Conservation (phyloP, 2,797 vertebrate genomes). For the Nothura maculosa region DNA sequence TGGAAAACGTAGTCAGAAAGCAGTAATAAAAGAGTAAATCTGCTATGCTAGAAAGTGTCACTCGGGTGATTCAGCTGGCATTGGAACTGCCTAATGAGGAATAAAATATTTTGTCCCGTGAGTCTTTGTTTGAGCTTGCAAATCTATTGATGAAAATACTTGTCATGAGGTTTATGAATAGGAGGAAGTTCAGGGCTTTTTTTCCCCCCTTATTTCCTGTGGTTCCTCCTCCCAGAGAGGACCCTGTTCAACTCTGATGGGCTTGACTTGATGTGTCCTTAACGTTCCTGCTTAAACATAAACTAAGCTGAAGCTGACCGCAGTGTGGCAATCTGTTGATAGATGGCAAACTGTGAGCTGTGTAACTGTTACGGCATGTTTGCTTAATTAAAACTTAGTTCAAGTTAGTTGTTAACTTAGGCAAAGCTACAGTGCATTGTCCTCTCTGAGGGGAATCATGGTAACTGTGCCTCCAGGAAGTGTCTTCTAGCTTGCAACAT, state of each 20-base stretch:
- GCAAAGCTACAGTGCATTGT: background rate
- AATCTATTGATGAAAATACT: background rate
- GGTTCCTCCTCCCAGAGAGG: background rate
- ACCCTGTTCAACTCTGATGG: background rate
- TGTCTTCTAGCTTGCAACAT: background rate
- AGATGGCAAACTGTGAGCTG: background rate
- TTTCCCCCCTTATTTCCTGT: background rate
- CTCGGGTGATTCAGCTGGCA: background rate
- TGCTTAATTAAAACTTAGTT: too few relatives aligned
- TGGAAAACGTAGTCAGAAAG: background rate
- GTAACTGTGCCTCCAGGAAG: accelerated
- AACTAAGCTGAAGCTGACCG: background rate
- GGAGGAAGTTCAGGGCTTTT: background rate
- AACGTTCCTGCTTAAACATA: background rate
- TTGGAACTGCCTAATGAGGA: background rate
- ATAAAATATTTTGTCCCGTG: background rate
- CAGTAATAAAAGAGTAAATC: background rate
- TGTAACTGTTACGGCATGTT: background rate
- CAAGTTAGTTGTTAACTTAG: background rate
- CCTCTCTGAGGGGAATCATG: background rate
- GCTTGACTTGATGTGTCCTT: background rate
- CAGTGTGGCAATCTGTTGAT: background rate
- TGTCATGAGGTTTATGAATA: background rate
- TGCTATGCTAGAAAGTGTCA: background rate
- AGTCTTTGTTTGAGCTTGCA: background rate